Conservation (phyloP, 2,888 invertebrate species). For the Tenthredo livida region DNA sequence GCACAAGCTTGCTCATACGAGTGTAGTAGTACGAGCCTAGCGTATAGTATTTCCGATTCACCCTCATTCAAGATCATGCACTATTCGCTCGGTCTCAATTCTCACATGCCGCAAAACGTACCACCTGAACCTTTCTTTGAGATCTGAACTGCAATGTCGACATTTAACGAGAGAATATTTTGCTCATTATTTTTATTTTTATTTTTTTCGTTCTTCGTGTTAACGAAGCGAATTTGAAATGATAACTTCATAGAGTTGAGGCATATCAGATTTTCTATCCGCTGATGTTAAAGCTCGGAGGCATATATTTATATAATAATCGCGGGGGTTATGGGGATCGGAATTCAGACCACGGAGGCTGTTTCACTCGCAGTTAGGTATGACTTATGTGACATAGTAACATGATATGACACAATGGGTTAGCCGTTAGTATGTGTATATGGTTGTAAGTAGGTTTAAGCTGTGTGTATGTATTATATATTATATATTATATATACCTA, state of each 20-base stretch:
- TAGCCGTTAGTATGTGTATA: neutral
- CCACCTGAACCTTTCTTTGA: no score
- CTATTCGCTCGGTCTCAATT: neutral
- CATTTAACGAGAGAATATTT: no score
- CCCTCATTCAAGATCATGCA: neutral
- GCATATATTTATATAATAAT: neutral
- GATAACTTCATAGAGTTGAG: no score
- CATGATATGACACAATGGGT: constrained; percentile 22
- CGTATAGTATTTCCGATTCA: neutral
- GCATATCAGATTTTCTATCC: no score
- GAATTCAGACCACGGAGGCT: constrained; percentile 8
- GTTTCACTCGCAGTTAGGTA: constrained; percentile 14
- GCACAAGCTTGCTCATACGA: no score
- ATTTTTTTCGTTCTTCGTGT: no score
- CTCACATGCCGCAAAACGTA: neutral
- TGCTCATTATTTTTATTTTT: no score
- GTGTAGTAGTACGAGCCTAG: no score
- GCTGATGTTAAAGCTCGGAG: neutral
- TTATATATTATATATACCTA: neutral
- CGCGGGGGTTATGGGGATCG: neutral
- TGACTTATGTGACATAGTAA: constrained; percentile 16
- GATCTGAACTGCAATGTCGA: no score
- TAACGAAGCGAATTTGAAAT: no score
- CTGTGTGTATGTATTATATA: no score
- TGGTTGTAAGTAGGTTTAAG: neutral